A percentile compares a stretch with the other conserved stretches of the same genome.
Conservation (phyloP, 2,888 invertebrate genomes). For the Drosophila tripunctata region DNA sequence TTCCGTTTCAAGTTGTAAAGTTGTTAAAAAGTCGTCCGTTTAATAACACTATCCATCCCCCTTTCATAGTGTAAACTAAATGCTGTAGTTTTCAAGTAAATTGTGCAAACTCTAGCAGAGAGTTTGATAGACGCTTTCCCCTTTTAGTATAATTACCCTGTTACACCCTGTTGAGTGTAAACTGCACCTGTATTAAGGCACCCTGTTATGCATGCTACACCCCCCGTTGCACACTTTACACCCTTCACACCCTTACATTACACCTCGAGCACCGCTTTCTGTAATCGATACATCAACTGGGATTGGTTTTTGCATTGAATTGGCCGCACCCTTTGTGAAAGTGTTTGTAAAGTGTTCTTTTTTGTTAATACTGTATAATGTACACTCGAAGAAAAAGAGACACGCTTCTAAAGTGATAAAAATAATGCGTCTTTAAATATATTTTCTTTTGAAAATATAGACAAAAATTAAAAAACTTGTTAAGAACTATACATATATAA, state of each 20-base stretch:
- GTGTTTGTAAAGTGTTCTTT: constrained; percentile 38
- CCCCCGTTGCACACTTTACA: constrained; percentile 9
- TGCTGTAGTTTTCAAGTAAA: constrained; percentile 1
- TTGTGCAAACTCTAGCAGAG: background rate
- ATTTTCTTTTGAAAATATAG: background rate
- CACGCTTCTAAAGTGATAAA: background rate
- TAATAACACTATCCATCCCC: background rate
- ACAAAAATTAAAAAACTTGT: background rate
- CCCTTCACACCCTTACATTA: background rate
- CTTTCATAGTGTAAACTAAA: background rate
- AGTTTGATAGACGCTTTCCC: background rate
- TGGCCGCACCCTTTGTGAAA: constrained; percentile 52
- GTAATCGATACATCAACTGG: constrained; percentile 8
- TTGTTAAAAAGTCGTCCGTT: constrained; percentile 3
- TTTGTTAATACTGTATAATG: background rate
- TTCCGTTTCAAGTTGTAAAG: background rate
- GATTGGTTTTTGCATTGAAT: constrained; percentile 59
- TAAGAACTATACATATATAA: too few species aligned
- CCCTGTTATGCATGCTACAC: constrained; percentile 48
- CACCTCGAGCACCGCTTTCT: background rate
- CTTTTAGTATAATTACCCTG: background rate
- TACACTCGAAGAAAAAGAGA: background rate
- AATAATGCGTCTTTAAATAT: background rate
- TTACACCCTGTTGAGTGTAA: constrained; percentile 35
- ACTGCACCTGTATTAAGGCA: constrained; percentile 35